Evolutionary conservation across 2,888 invertebrate species (phyloP).

Genomic region (Andrena chrysosceles): DNA sequence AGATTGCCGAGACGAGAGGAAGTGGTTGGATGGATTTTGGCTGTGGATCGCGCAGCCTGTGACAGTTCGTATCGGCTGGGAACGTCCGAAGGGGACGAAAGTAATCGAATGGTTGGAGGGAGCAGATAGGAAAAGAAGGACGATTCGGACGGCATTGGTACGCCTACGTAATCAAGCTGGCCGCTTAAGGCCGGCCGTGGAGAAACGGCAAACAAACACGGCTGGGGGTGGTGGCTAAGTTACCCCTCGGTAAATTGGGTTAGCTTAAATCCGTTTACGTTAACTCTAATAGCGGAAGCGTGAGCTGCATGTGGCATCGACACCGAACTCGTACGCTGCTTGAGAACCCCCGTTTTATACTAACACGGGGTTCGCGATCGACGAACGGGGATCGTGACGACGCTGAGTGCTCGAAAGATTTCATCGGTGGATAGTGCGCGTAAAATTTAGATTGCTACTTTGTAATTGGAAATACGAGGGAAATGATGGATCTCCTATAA

Average conservation of each 20-base stretch:
- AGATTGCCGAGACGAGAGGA: background rate
- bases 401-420: background rate
- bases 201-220: constrained; percentile 78
- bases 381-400: constrained; percentile 25
- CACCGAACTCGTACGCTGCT: constrained; percentile 47
- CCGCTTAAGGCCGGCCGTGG: constrained; percentile 63
- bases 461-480: background rate
- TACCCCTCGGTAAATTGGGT: constrained; percentile 83
- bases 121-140: constrained; percentile 23
- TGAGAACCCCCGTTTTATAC: constrained; percentile 27
- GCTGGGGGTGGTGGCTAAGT: constrained; percentile 76
- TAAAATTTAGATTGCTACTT: background rate
- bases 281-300: constrained; percentile 83
- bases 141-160: constrained; percentile 41
- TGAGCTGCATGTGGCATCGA: constrained; percentile 78
- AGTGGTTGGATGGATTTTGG: background rate
- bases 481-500: background rate
- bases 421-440: background rate
- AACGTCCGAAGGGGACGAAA: background rate
- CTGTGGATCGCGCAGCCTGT: constrained; percentile 7
- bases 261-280: constrained; percentile 83
- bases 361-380: constrained; percentile 30
- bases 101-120: background rate
- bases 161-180: constrained; percentile 64
- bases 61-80: background rate